Evolutionary conservation across 1,140 invertebrate genomes (phyloP).

Genomic region (Anagrus nilaparvatae): DNA sequence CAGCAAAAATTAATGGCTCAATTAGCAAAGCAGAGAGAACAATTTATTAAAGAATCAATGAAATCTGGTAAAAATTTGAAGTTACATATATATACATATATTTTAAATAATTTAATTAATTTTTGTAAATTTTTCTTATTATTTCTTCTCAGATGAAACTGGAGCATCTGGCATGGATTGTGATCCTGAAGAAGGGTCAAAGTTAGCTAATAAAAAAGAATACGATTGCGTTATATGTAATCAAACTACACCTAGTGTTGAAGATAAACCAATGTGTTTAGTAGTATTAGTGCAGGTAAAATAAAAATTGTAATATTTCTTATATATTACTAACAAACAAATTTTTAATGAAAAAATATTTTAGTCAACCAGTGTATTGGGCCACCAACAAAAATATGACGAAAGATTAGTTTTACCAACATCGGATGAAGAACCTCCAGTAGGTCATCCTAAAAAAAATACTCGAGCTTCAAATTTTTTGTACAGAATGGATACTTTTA

Average conservation of each 20-base stretch:
- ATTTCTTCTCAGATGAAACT: constrained; percentile 38
- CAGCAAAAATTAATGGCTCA: constrained; percentile 88
- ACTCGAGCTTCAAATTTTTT: constrained; percentile 58
- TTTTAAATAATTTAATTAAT: constrained; percentile 9
- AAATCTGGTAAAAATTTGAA: constrained; percentile 54
- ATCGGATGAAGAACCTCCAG: constrained; percentile 48
- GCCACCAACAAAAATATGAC: constrained; percentile 55
- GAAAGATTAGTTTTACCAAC: constrained; percentile 55
- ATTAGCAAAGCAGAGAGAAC: constrained; percentile 82
- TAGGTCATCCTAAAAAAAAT: constrained; percentile 39
- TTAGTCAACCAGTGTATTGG: constrained; percentile 71
- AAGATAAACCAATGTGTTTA: constrained; percentile 80
- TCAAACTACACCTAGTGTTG: constrained; percentile 74
- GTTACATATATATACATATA: too few relatives aligned
- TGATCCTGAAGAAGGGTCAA: constrained; percentile 48
- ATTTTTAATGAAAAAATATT: constrained; percentile 15
- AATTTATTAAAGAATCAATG: constrained; percentile 81
- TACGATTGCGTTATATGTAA: constrained; percentile 96
- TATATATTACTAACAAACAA: constrained; percentile 3
- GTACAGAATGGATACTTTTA: constrained; percentile 56
- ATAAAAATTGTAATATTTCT: constrained; percentile 12
- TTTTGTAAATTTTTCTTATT: not conserved
- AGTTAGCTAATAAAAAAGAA: constrained; percentile 54
- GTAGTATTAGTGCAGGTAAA: constrained; percentile 74
- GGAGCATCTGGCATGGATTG: constrained; percentile 54